phyloP scores from a whole-genome alignment of 1,140 invertebrate species.

The Drosophila teissieri region DNA sequence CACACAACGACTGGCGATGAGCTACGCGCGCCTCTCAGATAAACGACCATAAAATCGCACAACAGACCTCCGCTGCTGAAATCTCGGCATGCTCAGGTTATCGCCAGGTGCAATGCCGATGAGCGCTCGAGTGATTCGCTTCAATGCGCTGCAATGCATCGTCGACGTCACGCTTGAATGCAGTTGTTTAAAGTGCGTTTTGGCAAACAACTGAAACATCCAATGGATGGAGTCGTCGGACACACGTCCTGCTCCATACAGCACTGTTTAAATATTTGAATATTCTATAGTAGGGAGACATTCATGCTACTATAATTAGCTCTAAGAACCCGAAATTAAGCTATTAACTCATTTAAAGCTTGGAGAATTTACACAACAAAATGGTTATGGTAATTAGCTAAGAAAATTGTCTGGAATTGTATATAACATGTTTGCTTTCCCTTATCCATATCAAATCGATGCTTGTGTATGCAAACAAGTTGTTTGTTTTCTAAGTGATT shows the following conservation, averaged over 20 bases:
- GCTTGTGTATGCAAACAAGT: background rate
- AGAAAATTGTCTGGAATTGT: background rate
- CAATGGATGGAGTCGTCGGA: background rate
- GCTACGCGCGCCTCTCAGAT: constrained; percentile 47
- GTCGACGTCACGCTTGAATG: constrained; percentile 37
- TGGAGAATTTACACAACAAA: too few species aligned
- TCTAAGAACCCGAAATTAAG: too few species aligned
- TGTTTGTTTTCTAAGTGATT: constrained; percentile 7
- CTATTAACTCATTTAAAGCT: background rate
- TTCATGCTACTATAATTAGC: too few species aligned
- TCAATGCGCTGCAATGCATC: constrained; percentile 25
- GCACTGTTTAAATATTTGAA: too few species aligned
- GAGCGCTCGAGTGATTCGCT: constrained; percentile 27
- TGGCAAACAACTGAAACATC: constrained; percentile 18
- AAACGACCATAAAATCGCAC: constrained; percentile 44
- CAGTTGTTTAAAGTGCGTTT: constrained; percentile 41
- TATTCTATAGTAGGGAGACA: too few species aligned
- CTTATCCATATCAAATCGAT: background rate
- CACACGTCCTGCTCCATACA: background rate
- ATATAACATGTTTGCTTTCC: too few species aligned
- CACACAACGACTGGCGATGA: constrained; percentile 17
- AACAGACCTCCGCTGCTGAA: constrained; percentile 24
- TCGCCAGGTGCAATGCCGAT: constrained; percentile 49
- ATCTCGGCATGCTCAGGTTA: constrained; percentile 49
- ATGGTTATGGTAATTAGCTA: background rate